phyloP scores from a whole-genome alignment of 2,113 vertebrate genomes.

The Istiophorus platypterus region DNA sequence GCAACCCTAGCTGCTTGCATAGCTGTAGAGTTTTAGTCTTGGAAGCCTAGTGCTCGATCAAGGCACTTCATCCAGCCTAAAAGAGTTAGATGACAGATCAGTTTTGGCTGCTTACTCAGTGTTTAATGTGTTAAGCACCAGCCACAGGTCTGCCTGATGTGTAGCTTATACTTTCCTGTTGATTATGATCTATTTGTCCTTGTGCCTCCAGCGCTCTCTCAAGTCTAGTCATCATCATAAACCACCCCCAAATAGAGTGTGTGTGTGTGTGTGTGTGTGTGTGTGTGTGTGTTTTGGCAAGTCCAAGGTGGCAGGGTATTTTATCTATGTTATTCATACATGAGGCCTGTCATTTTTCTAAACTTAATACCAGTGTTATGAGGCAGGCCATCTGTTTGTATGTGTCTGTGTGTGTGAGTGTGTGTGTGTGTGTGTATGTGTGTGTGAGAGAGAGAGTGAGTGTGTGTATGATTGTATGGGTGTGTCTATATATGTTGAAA shows the following conservation, averaged over 20 bases:
- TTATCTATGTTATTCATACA: not conserved
- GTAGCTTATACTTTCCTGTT: not conserved
- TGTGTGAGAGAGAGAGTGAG: not conserved
- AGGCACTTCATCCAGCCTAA: not conserved
- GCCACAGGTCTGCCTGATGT: not conserved
- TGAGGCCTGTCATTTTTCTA: not conserved
- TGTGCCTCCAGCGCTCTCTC: slow-evolving; percentile 31
- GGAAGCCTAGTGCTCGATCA: not conserved
- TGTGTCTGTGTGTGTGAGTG: too few species aligned
- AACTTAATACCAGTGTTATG: not conserved
- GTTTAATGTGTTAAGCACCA: not conserved
- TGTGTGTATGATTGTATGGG: not conserved
- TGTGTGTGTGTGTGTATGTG: not conserved
- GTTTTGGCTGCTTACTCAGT: not conserved
- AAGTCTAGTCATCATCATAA: slow-evolving; percentile 42
- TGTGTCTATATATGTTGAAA: not conserved
- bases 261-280: not conserved
- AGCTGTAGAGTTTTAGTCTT: not conserved
- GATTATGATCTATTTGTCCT: not conserved
- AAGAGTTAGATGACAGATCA: not conserved
- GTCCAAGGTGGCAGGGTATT: not conserved
- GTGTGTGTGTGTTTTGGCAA: not conserved
- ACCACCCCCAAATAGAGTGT: slow-evolving; percentile 10
- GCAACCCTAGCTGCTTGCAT: not conserved
- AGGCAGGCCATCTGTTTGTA: not conserved